phyloP scores from a whole-genome alignment of 2,888 invertebrate species.

The Drosophila percnosoma region DNA sequence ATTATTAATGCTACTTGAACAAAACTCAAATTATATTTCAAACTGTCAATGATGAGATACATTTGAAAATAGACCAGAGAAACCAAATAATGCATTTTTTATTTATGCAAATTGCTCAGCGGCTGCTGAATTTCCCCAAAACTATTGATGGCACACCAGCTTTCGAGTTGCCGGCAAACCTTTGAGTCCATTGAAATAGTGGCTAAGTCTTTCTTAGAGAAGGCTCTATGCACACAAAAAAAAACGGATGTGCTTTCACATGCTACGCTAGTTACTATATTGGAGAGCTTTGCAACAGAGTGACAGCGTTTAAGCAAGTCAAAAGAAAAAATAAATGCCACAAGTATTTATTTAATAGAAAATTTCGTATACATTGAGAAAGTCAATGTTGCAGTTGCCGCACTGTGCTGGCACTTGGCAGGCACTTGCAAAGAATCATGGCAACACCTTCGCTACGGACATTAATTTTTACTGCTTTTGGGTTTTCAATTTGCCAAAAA shows the following conservation, averaged over 20 bases:
- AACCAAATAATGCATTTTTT: not conserved
- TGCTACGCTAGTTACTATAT: not conserved
- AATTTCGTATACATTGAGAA: not conserved
- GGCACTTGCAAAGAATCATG: slow-evolving; percentile 51
- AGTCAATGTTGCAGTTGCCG: not conserved
- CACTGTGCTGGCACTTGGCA: slow-evolving; percentile 25
- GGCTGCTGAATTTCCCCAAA: not conserved
- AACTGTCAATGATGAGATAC: not conserved
- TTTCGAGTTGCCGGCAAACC: not conserved
- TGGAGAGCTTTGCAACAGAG: not conserved
- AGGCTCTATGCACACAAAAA: not conserved
- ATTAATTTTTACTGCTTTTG: slow-evolving; percentile 75
- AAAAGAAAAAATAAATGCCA: not conserved
- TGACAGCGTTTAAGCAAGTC: not conserved
- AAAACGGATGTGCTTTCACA: not conserved
- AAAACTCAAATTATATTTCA: too few species aligned
- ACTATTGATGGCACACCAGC: not conserved
- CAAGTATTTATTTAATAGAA: not conserved
- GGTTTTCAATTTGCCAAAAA: slow-evolving; percentile 72
- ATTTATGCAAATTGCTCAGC: not conserved
- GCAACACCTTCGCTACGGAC: slow-evolving; percentile 74
- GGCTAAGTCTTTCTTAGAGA: not conserved
- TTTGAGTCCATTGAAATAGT: not conserved
- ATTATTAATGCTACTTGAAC: not conserved
- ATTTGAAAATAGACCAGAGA: not conserved